Evolutionary conservation across 2,113 vertebrate genomes (phyloP), one percentile per base, ranked within the genome.

Genomic region (Passer montanus): DNA sequence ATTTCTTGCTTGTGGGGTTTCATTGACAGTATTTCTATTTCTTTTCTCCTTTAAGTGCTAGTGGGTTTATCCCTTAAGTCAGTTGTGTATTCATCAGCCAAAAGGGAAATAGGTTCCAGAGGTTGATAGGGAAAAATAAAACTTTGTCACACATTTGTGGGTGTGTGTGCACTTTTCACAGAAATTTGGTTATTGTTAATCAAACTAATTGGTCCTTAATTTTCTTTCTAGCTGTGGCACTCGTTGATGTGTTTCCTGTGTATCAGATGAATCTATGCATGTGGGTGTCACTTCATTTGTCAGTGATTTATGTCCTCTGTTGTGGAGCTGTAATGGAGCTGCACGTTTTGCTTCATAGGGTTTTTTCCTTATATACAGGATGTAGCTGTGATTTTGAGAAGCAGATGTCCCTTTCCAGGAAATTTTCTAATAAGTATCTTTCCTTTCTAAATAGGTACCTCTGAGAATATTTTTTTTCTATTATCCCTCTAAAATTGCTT

Each of bases 221-320:
- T 83, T 70, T 68, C 30, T 30, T 63, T 72, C 17, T 73, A 67
- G 21, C 37, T 77, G 28, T 73, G 30, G 22, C 52, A 30, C 10
- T 76, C 0, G 0, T 13, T 47, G 55, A 52, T 89, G 23, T 26
- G 9, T 78, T 87, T 49, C 33, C n/a, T 63, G 0, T 67, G 6
- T 68, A 8, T 68, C 72, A 49, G 63, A 33, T 23, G 11, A 26
- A 22, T 64, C 12, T 26, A 3, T 22, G 14, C 1, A 2, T 2
- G 8, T 15, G 10, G 30, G 3, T 44, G 21, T 78, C 4, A 14
- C 23, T 88, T 93, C 11, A 15, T 79, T 84, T 90, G 27, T 52
- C 62, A 43, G 4, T 64, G 49, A 35, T 53, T 55, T 52, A 3
- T 21, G 14, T 70, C 49, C 11, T 47, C n/a, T 83, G 15, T 28